phyloP scores from a whole-genome alignment of 2,113 vertebrate species.

The Cebidichthys violaceus region DNA sequence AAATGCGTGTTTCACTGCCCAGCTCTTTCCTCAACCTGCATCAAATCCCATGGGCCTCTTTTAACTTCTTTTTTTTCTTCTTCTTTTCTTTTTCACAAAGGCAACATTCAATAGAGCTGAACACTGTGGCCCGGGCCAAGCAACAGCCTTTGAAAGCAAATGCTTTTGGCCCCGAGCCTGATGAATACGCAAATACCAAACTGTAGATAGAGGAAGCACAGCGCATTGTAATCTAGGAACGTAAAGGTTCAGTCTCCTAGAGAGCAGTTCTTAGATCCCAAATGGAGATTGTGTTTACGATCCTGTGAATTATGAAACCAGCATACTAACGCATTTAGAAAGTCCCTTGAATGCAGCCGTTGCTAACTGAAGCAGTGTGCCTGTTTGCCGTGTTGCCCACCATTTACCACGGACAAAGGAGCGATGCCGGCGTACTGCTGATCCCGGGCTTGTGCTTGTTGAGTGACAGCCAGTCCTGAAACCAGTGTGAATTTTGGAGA shows the following conservation, averaged over 20 bases:
- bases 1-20: background rate
- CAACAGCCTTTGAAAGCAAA: conserved; percentile 56
- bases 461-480: background rate
- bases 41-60: conserved; percentile 1
- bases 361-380: conserved; percentile 34
- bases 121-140: conserved; percentile 28
- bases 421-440: conserved; percentile 10
- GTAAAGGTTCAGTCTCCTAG: background rate
- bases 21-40: background rate
- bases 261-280: background rate
- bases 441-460: background rate
- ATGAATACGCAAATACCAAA: conserved; percentile 6
- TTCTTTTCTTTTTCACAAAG: conserved; percentile 48
- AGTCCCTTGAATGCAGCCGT: conserved; percentile 19
- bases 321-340: background rate
- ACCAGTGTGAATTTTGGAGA: background rate
- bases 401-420: conserved; percentile 31
- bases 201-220: background rate
- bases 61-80: background rate
- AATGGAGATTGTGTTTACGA: background rate
- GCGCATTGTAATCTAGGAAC: background rate
- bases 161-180: conserved; percentile 49
- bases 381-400: conserved; percentile 32
- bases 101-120: conserved; percentile 50
- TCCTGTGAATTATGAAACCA: background rate